phyloP scores from a whole-genome alignment of 1,140 invertebrate genomes.

The Acromyrmex heyeri region DNA sequence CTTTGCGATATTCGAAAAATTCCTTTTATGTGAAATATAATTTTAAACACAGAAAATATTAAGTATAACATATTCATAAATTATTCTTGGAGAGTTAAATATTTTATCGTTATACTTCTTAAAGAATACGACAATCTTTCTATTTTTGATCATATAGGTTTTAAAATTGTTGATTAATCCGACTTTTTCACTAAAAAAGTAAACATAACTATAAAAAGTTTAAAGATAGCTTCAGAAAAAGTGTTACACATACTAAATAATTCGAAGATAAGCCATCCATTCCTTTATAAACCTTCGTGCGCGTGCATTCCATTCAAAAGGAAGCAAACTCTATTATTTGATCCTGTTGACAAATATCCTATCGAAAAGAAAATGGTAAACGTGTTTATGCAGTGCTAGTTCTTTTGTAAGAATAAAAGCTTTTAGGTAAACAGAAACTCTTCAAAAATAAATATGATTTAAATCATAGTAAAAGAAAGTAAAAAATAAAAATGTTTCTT shows the following conservation, averaged over 20 bases:
- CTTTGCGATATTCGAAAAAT: neutral
- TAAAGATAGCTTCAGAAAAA: no score
- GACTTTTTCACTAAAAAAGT: no score
- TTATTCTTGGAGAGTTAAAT: no score
- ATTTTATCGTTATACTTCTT: no score
- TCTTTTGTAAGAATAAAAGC: constrained; percentile 63
- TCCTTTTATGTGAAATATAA: neutral
- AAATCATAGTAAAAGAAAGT: constrained; percentile 23
- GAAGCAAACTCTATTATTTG: constrained; percentile 65
- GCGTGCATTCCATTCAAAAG: constrained; percentile 43
- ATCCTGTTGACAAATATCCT: constrained; percentile 54
- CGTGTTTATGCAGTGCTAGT: constrained; percentile 17
- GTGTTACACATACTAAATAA: neutral
- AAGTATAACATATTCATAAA: no score
- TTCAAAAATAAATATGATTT: constrained; percentile 17
- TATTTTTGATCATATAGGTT: no score
- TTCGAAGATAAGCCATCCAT: neutral
- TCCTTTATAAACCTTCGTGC: neutral
- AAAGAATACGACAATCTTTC: no score
- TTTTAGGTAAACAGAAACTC: constrained; percentile 52
- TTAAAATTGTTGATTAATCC: no score
- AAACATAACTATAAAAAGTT: no score
- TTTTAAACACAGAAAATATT: neutral
- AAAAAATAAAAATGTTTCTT: constrained; percentile 60
- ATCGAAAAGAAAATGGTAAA: constrained; percentile 23